Conservation (phyloP, 2,888 invertebrate species). For the Protonemura montana region DNA sequence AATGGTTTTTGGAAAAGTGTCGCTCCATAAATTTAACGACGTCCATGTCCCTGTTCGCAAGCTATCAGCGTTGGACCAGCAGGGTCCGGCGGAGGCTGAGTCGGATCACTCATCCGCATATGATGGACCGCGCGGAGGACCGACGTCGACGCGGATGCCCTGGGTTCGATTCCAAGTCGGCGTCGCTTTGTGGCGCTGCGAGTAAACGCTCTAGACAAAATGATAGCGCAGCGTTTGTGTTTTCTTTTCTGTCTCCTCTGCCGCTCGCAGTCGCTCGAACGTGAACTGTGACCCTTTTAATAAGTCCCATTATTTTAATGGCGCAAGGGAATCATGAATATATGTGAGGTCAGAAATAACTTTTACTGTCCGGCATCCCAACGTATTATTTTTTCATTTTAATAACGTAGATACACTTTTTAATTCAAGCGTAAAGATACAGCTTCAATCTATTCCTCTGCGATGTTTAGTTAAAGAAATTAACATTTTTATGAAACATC, state of each 20-base stretch:
- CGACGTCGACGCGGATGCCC: not conserved
- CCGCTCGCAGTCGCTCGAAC: not conserved
- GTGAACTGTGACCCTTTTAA: not conserved
- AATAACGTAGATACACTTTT: not conserved
- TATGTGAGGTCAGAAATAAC: not conserved
- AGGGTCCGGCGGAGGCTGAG: not conserved
- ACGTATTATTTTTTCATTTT: not conserved
- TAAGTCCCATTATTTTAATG: not conserved
- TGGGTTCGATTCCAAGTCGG: not conserved
- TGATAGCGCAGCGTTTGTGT: not conserved
- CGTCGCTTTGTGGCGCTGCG: too few species aligned
- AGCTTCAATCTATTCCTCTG: not conserved
- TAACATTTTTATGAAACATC: conserved; percentile 5
- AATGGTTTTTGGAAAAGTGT: conserved; percentile 39
- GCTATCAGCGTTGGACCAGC: conserved; percentile 31
- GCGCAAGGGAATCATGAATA: not conserved
- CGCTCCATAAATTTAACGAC: conserved; percentile 40
- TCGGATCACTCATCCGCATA: conserved; percentile 30
- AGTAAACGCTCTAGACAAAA: not conserved
- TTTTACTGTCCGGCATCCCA: not conserved
- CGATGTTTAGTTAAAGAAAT: not conserved
- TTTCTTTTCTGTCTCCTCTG: not conserved
- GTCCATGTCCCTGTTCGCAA: not conserved
- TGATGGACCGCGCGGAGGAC: not conserved
- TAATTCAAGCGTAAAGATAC: not conserved